These are phyloP conservation scores for Atherinosoma microstoma DNA, from an alignment of 2,797 vertebrate species.

Conservation along the genomic window DNA sequence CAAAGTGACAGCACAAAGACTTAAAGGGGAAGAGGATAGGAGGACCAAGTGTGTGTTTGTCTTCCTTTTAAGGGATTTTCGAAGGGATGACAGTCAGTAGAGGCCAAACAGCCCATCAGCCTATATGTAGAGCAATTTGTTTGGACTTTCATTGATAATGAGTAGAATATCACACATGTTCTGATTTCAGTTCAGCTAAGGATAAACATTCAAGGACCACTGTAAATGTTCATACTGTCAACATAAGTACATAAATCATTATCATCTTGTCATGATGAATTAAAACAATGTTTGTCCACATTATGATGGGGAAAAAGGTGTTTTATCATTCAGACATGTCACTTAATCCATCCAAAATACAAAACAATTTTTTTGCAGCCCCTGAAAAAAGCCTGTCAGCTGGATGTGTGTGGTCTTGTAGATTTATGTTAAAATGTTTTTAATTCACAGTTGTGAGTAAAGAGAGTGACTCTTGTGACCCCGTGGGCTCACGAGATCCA, in stretches of 20 bases:
- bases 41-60: background rate
- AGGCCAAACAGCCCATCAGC: background rate
- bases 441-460: constrained; percentile 17
- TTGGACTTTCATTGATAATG: background rate
- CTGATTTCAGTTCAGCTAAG: constrained; percentile 18
- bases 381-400: background rate
- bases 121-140: background rate
- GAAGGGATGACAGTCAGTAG: background rate
- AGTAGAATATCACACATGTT: background rate
- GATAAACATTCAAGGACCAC: constrained; percentile 8
- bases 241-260: constrained; percentile 6
- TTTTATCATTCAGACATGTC: background rate
- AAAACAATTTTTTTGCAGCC: background rate
- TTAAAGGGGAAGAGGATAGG: background rate
- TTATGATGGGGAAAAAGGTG: background rate
- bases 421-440: constrained; percentile 33
- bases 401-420: constrained; percentile 35
- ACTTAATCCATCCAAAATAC: background rate
- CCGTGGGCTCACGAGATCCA: background rate
- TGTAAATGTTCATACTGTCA: constrained; percentile 15
- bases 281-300: constrained; percentile 11
- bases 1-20: constrained; percentile 21
- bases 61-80: background rate
- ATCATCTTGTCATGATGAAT: constrained; percentile 42
- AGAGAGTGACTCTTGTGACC: constrained; percentile 28